Percentiles rank a stretch among this genome's conserved stretches.
Conservation (phyloP, 2,797 vertebrate species). For the Leucoraja ocellata region DNA sequence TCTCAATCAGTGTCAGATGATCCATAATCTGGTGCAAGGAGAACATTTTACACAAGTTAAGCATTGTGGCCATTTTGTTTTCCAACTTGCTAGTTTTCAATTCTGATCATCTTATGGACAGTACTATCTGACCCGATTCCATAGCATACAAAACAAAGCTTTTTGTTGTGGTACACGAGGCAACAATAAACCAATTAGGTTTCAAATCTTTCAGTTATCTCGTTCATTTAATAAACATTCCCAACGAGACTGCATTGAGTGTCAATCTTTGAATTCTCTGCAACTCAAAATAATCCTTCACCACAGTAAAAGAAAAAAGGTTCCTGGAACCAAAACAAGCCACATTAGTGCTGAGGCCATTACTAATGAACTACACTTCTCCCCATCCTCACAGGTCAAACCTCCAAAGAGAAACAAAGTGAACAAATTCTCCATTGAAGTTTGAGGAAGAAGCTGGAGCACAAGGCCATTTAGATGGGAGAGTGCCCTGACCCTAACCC, state of each 20-base stretch:
- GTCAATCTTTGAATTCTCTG: neutral
- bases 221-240: neutral
- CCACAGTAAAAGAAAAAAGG: neutral
- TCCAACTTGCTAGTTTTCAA: neutral
- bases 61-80: no score
- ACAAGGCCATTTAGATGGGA: no score
- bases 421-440: no score
- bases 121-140: no score
- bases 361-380: no score
- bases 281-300: neutral
- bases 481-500: no score
- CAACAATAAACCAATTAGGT: neutral
- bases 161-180: no score
- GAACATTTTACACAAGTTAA: neutral
- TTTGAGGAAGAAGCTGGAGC: no score
- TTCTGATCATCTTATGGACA: neutral
- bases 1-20: conserved; percentile 94
- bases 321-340: neutral
- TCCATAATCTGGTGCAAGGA: conserved; percentile 76
- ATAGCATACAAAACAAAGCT: no score
- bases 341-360: neutral
- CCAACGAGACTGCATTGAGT: neutral
- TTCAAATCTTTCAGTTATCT: neutral
- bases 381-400: no score
- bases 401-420: no score